A percentile compares a stretch with the other conserved stretches of the same genome.
phyloP scores from a whole-genome alignment of 1,140 invertebrate genomes.

The Trichonephila inaurata region DNA sequence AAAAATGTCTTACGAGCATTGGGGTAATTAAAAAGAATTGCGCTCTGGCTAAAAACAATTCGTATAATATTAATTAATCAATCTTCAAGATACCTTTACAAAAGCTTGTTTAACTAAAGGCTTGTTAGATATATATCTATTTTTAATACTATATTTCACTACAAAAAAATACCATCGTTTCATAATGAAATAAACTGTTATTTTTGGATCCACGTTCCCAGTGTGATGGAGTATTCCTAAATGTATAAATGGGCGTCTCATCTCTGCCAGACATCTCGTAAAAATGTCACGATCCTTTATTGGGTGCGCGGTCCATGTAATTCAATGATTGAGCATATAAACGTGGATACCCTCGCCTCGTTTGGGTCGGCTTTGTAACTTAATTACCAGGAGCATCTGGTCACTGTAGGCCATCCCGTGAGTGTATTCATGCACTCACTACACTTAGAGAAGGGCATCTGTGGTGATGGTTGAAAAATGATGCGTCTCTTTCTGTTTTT shows the following conservation, averaged over 20 bases:
- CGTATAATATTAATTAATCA: too few relatives aligned
- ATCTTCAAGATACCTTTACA: too few relatives aligned
- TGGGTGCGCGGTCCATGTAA: slow-evolving; percentile 38
- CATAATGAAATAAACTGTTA: too few relatives aligned
- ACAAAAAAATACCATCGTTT: too few relatives aligned
- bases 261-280: slow-evolving; percentile 45
- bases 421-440: slow-evolving; percentile 47
- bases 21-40: too few relatives aligned
- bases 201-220: neutral
- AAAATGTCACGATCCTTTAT: slow-evolving; percentile 62
- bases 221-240: neutral
- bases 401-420: slow-evolving; percentile 31
- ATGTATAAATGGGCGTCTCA: neutral
- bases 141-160: too few relatives aligned
- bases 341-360: slow-evolving; percentile 38
- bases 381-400: slow-evolving; percentile 73
- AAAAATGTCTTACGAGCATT: too few relatives aligned
- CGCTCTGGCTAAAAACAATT: too few relatives aligned
- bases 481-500: neutral
- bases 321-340: slow-evolving; percentile 72
- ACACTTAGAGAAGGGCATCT: neutral
- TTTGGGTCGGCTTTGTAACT: slow-evolving; percentile 60
- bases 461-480: slow-evolving; percentile 21
- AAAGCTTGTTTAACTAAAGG: too few relatives aligned
- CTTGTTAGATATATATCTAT: too few relatives aligned